Evolutionary conservation across 2,888 invertebrate genomes (phyloP), one percentile per base, ranked within the genome.

Genomic region (Chrysina gloriosa): DNA sequence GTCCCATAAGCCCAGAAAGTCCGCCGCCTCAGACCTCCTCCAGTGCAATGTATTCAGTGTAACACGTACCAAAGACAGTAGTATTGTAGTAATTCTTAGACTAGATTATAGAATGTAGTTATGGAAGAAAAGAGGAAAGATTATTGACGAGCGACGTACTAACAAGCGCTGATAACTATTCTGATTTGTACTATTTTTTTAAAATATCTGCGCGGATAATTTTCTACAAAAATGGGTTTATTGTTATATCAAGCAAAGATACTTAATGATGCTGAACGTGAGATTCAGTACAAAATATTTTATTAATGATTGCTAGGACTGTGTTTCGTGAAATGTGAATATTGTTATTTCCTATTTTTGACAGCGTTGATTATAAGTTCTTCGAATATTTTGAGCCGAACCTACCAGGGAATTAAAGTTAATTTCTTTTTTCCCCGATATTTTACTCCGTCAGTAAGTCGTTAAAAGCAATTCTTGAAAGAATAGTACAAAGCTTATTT

Each of bases 21-120:
- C 71, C 73, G 54, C 65, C 71, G 25, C 61, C 73, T 36, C 65
- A 68, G 39, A 68, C 73, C 70, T 74, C 74, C 70, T 72, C 72
- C 74, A 79, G 80, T 81, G 79, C 80, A 79, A 80, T 81, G 73
- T 81, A 80, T 76, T 76, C 77, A 73, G 79, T 79, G 75, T 78
- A 79, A 79, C 75, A 72, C 70, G 76, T 78, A 80, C 80, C 80
- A 80, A 81, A 80, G 81, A 82, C 79, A 68, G 64, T 70, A 75
- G 52, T 71, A 73, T 71, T 73, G 71, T 68, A 69, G 63, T 61
- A 58, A 42, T 56, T 34, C 31, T 47, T 61, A 61, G 58, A 27
- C 25, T 42, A 9, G 42, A n/a, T n/a, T n/a, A n/a, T 52, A 52
- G 19, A 11, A 25, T 27, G 42, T 61, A 61, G 58, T 29, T 42